Evolutionary conservation across 2,113 vertebrate species (phyloP).

Genomic region (Eurystomus gularis): DNA sequence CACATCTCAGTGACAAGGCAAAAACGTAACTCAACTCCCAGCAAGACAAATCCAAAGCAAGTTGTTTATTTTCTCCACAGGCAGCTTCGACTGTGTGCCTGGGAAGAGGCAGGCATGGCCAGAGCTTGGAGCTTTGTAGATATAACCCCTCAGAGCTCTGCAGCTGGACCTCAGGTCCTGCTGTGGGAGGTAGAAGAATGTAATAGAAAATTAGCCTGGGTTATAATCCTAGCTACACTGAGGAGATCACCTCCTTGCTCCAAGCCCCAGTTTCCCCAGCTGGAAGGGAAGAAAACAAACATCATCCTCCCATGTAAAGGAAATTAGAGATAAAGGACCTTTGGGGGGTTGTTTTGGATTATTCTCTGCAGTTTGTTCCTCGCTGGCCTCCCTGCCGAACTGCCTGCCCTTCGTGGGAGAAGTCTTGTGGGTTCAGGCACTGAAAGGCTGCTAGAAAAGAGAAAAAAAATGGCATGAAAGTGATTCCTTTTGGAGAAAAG

Average conservation of each 20-base stretch:
- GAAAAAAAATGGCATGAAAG: background rate
- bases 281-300: background rate
- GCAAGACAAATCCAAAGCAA: slow-evolving; percentile 2
- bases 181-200: background rate
- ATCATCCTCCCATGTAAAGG: fast-evolving
- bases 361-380: background rate
- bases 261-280: background rate
- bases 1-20: background rate
- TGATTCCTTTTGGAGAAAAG: background rate
- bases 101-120: background rate
- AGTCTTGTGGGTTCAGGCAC: background rate
- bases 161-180: background rate
- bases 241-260: background rate
- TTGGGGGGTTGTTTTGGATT: background rate
- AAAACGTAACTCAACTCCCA: slow-evolving; percentile 2
- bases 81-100: background rate
- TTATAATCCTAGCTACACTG: background rate
- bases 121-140: background rate
- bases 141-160: background rate
- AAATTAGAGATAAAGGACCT: background rate
- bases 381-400: background rate
- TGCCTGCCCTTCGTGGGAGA: fast-evolving
- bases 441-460: background rate
- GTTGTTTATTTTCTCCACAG: slow-evolving; percentile 6
- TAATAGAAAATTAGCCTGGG: background rate